These are phyloP conservation scores for Drosophila anomalata DNA, from an alignment of 2,888 invertebrate species.

Conservation along the genomic window DNA sequence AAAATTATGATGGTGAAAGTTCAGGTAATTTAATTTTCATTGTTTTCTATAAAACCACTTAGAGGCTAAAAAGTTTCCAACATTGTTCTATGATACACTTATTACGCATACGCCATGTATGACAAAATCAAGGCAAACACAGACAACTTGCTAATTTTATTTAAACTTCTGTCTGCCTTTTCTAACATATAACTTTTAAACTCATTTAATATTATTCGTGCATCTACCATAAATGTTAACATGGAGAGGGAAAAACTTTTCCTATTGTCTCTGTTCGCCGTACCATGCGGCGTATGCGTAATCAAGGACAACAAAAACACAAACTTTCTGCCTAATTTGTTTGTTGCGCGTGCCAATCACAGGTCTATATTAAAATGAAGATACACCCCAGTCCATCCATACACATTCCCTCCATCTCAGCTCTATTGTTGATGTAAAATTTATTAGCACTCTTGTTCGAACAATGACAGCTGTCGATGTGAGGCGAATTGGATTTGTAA, in stretches of 20 bases:
- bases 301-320: conserved; percentile 34
- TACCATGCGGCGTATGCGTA: conserved; percentile 57
- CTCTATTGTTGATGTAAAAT: conserved; percentile 42
- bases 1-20: conserved; percentile 72
- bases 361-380: conserved; percentile 21
- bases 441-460: conserved; percentile 47
- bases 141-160: conserved; percentile 15
- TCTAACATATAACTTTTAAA: conserved; percentile 28
- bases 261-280: conserved; percentile 22
- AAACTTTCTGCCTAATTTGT: conserved; percentile 52
- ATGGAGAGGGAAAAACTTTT: conserved; percentile 31
- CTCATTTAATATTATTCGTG: conserved; percentile 34
- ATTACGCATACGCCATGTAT: conserved; percentile 10
- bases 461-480: conserved; percentile 23
- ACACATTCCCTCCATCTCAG: not conserved
- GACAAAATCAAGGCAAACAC: not conserved
- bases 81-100: not conserved
- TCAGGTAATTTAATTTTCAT: conserved; percentile 49
- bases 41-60: not conserved
- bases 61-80: not conserved
- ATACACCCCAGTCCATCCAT: conserved; percentile 12
- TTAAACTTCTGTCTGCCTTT: conserved; percentile 9
- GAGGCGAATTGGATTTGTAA: conserved; percentile 48
- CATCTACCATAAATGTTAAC: conserved; percentile 32
- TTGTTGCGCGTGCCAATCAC: conserved; percentile 54